phyloP scores from a whole-genome alignment of 2,113 vertebrate genomes.

The mouse (Mus musculus) region DNA sequence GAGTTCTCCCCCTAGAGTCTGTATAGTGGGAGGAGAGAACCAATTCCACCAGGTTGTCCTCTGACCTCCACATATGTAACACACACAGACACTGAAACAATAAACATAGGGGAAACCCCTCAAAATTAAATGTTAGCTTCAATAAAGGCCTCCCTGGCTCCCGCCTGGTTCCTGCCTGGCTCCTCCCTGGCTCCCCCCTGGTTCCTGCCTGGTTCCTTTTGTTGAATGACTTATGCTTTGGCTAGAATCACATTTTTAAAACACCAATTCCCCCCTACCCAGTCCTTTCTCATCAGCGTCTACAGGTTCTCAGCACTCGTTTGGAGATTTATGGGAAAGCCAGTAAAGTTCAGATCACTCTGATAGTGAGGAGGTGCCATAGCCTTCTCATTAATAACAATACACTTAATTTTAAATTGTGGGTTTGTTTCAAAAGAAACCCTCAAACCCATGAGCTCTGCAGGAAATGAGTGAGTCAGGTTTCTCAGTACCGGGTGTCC shows the following conservation, averaged over 20 bases:
- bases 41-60: neutral
- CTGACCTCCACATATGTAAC: neutral
- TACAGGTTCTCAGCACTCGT: neutral
- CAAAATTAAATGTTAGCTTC: neutral
- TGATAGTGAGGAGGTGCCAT: neutral
- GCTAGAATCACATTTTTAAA: neutral
- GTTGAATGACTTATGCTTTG: neutral
- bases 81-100: neutral
- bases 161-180: neutral
- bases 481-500: conserved; percentile 35
- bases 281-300: neutral
- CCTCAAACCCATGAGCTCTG: conserved; percentile 33
- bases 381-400: conserved; percentile 46
- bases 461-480: conserved; percentile 78
- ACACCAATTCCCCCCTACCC: neutral
- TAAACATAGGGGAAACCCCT: neutral
- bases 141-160: neutral
- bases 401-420: conserved; percentile 40
- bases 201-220: neutral
- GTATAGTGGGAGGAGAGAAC: neutral
- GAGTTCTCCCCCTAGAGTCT: neutral
- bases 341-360: neutral
- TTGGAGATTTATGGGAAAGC: neutral
- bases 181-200: no score
- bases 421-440: conserved; percentile 58